phyloP scores from a whole-genome alignment of 2,113 vertebrate genomes.

The Donacobius atricapilla region DNA sequence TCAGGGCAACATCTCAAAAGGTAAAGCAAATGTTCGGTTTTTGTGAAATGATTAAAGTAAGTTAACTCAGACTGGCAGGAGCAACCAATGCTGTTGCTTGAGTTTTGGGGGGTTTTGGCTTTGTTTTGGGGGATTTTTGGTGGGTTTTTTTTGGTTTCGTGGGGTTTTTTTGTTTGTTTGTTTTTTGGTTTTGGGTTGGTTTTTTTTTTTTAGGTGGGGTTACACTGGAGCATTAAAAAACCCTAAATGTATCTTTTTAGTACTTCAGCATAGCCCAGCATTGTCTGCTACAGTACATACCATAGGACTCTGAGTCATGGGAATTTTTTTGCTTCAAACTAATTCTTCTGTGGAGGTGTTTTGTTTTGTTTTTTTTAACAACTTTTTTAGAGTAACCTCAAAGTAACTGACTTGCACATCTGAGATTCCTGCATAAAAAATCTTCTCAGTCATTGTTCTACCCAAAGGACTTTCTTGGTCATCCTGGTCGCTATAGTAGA shows the following conservation, averaged over 20 bases:
- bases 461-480: neutral
- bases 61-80: conserved; percentile 66
- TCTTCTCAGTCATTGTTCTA: neutral
- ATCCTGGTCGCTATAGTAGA: neutral
- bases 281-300: neutral
- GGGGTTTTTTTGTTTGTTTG: too few relatives aligned
- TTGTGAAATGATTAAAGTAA: conserved; percentile 60
- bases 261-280: neutral
- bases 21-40: neutral
- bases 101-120: neutral
- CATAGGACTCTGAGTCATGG: neutral
- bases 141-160: too few relatives aligned
- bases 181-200: neutral
- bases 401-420: neutral
- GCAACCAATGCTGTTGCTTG: conserved; percentile 54
- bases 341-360: neutral
- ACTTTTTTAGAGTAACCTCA: neutral
- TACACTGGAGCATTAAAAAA: neutral
- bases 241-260: neutral
- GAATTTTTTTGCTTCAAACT: neutral
- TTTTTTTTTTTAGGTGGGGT: neutral
- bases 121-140: too few relatives aligned
- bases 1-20: conserved; percentile 42
- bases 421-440: neutral
- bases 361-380: neutral